Evolutionary conservation across 2,797 vertebrate genomes (phyloP).

Genomic region (Triplophysa bombifrons): DNA sequence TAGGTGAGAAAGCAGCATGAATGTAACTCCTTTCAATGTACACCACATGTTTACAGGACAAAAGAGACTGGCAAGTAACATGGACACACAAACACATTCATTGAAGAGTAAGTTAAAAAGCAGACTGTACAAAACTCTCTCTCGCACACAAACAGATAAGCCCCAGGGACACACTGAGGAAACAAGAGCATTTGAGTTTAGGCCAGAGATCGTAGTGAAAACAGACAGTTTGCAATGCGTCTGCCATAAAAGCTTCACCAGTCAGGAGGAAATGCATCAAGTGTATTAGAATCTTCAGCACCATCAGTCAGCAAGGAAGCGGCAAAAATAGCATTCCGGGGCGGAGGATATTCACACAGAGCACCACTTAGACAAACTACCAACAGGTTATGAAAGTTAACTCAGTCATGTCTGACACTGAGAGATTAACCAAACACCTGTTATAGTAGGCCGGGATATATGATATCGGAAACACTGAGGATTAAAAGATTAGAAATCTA

Average conservation of each 20-base stretch:
- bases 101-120: background rate
- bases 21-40: background rate
- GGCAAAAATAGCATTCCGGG: background rate
- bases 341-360: background rate
- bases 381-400: constrained; percentile 29
- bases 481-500: constrained; percentile 34
- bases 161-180: background rate
- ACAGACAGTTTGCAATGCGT: background rate
- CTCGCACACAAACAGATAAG: background rate
- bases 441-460: constrained; percentile 41
- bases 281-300: background rate
- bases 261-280: background rate
- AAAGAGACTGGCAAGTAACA: background rate
- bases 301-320: background rate
- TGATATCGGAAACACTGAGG: constrained; percentile 24
- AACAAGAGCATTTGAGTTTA: background rate
- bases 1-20: too few species aligned
- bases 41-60: background rate
- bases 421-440: constrained; percentile 39
- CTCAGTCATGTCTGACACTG: background rate
- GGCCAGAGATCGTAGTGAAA: constrained; percentile 7
- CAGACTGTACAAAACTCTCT: background rate
- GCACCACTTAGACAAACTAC: background rate
- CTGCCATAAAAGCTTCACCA: background rate
- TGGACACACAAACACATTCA: background rate